phyloP scores from a whole-genome alignment of 2,888 invertebrate genomes.

The Patella depressa region DNA sequence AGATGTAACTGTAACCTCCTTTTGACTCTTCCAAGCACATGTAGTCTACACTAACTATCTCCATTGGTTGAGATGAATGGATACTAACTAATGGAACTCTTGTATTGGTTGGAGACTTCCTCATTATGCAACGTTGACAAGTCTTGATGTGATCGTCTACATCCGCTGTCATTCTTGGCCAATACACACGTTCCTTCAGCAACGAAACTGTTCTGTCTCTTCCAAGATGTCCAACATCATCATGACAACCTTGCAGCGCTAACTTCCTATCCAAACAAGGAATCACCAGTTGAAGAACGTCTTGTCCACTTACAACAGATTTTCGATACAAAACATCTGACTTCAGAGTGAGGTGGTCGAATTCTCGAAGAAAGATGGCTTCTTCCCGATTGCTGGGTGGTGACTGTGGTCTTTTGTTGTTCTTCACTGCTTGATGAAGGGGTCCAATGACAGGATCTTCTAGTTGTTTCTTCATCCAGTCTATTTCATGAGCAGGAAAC shows the following conservation, averaged over 20 bases:
- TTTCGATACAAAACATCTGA: neutral
- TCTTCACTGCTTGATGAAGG: no score
- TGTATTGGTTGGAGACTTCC: neutral
- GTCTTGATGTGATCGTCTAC: neutral
- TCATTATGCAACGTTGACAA: neutral
- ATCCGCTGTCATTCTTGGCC: neutral
- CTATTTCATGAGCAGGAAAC: no score
- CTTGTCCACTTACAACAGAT: neutral
- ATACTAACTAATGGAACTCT: slow-evolving; percentile 24
- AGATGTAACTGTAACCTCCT: slow-evolving; percentile 24
- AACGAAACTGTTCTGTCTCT: neutral
- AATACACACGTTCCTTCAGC: slow-evolving; percentile 1
- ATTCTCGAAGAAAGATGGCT: no score
- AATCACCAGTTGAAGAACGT: neutral
- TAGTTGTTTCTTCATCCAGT: no score
- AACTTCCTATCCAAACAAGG: neutral
- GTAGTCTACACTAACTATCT: slow-evolving; percentile 38
- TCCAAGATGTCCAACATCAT: slow-evolving; percentile 16
- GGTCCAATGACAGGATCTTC: no score
- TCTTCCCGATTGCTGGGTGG: no score
- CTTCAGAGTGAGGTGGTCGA: no score
- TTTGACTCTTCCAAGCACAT: slow-evolving; percentile 33
- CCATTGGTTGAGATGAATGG: slow-evolving; percentile 30
- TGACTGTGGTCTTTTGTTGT: no score
- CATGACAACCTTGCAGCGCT: neutral